Percentiles rank a stretch among this genome's conserved stretches.
Conservation (phyloP, 2,113 vertebrate genomes). For the Bolborhynchus lineola region DNA sequence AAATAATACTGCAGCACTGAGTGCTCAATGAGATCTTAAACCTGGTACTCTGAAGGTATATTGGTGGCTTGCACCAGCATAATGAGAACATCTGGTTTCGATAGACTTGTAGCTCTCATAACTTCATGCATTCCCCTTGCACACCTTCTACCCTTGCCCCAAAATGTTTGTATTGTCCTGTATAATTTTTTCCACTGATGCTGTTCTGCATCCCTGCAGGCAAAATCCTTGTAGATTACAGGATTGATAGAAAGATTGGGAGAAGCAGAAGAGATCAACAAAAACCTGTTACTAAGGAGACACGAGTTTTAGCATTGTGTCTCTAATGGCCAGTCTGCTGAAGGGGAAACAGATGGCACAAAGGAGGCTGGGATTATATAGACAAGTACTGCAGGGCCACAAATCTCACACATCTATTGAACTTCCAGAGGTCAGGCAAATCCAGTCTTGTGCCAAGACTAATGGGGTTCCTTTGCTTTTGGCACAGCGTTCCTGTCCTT, state of each 20-base stretch:
- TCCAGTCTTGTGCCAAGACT: neutral
- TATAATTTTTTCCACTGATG: neutral
- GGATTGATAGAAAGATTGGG: conserved; percentile 36
- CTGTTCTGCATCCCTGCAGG: conserved; percentile 7
- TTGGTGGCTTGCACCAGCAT: neutral
- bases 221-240: conserved; percentile 41
- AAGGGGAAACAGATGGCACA: conserved; percentile 59
- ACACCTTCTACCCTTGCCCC: neutral
- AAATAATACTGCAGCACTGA: neutral
- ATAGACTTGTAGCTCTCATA: neutral
- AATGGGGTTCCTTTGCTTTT: neutral
- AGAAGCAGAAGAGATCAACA: neutral
- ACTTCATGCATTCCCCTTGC: neutral
- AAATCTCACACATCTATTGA: neutral
- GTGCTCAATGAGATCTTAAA: neutral
- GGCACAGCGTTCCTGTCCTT: neutral
- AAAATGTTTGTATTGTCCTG: neutral
- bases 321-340: conserved; percentile 7
- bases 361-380: conserved; percentile 31
- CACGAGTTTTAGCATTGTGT: neutral
- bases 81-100: conserved; percentile 2
- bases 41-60: neutral
- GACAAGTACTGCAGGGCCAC: neutral
- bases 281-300: conserved; percentile 56
- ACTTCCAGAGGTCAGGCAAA: conserved; percentile 28